Conservation (phyloP, 1,140 invertebrate genomes). For the Antheraea mylitta region DNA sequence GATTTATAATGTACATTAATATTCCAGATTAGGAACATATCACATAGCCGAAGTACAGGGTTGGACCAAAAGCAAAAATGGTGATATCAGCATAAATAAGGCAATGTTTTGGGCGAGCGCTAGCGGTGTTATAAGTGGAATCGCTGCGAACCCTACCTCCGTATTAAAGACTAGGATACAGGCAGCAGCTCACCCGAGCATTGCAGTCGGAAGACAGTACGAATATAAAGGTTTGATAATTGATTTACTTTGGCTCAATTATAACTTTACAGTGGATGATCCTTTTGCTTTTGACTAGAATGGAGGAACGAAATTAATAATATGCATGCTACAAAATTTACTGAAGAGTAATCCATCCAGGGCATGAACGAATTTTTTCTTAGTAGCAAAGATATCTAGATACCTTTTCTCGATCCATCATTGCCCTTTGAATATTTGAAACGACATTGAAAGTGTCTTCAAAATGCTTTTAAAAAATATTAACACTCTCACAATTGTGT, state of each 20-base stretch:
- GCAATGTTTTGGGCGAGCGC: constrained; percentile 85
- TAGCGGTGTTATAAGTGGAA: constrained; percentile 86
- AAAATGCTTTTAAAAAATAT: no score
- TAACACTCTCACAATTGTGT: no score
- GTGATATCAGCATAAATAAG: constrained; percentile 83
- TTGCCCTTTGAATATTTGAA: no score
- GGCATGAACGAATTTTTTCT: no score
- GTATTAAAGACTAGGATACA: constrained; percentile 93
- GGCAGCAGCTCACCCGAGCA: constrained; percentile 85
- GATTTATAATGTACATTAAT: not conserved
- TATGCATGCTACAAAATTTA: no score
- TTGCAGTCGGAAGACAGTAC: constrained; percentile 95
- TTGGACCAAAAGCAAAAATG: constrained; percentile 84
- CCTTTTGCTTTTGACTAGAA: no score
- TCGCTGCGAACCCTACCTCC: constrained; percentile 89
- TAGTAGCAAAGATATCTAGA: no score
- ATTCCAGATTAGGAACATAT: constrained; percentile 85
- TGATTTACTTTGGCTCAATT: not conserved
- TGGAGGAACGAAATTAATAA: no score
- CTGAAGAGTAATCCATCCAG: no score
- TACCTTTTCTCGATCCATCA: no score
- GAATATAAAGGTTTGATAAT: constrained; percentile 76
- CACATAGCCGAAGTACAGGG: constrained; percentile 86
- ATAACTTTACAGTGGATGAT: no score
- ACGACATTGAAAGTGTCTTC: no score